Evolutionary conservation across 2,888 invertebrate genomes (phyloP).

Genomic region (Dicyrtomina minuta): DNA sequence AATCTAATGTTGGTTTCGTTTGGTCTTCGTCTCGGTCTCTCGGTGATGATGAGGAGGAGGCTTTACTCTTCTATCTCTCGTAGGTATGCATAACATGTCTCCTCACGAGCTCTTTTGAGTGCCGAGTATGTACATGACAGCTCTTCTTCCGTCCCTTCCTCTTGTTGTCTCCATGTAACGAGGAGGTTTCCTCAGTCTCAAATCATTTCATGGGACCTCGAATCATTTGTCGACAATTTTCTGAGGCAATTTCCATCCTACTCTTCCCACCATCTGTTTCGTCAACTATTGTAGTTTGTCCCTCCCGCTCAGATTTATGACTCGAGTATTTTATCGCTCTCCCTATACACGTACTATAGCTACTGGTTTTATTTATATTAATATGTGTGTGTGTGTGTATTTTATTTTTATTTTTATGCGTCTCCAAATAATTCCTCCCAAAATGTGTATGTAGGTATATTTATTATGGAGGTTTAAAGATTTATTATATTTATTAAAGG

Average conservation of each 20-base stretch:
- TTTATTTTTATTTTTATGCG: no score
- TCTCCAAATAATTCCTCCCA: no score
- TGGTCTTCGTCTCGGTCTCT: no score
- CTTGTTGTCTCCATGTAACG: conserved; percentile 2
- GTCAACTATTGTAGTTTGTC: neutral
- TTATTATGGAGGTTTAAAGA: no score
- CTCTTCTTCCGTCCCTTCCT: neutral
- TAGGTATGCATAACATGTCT: neutral
- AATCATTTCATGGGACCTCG: conserved; percentile 13
- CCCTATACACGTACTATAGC: no score
- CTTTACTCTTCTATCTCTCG: neutral
- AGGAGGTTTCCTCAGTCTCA: neutral
- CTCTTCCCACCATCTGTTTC: conserved; percentile 14
- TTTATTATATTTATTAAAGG: no score
- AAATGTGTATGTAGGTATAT: no score
- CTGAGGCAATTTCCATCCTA: conserved; percentile 15
- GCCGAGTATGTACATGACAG: no score
- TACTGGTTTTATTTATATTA: no score
- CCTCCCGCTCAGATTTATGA: conserved; percentile 7
- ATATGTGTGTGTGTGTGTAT: no score
- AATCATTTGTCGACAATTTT: conserved; percentile 18
- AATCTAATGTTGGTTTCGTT: no score
- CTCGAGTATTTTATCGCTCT: conserved; percentile 14
- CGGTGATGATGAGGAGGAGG: no score
- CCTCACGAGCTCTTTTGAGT: neutral